These are phyloP conservation scores for Anastrepha obliqua DNA, from an alignment of 1,140 invertebrate genomes.

Conservation along the genomic window DNA sequence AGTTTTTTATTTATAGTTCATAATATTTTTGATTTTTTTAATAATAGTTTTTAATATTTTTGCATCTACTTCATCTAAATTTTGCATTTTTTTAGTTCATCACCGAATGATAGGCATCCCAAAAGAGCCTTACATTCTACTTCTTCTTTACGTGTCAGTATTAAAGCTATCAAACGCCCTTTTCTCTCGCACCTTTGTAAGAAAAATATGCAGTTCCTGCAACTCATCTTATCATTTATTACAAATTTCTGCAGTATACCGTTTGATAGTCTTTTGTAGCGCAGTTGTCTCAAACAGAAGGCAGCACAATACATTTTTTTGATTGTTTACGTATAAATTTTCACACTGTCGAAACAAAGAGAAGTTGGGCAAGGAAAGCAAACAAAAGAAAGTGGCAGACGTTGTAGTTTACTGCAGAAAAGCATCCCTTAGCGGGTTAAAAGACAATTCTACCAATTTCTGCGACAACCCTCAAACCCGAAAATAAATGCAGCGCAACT, in stretches of 20 bases:
- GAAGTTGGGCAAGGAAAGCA: not conserved
- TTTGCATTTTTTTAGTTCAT: too few species aligned
- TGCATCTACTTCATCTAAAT: too few species aligned
- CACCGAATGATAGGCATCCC: too few species aligned
- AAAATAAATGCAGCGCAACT: not conserved
- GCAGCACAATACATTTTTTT: not conserved
- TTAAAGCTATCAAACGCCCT: not conserved
- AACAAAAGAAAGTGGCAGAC: slow-evolving; percentile 21
- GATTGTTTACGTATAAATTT: slow-evolving; percentile 14
- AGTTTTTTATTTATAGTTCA: too few species aligned
- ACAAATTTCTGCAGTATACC: not conserved
- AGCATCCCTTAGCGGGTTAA: slow-evolving; percentile 22
- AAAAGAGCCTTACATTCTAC: too few species aligned
- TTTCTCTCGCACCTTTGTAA: not conserved
- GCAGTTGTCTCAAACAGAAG: not conserved
- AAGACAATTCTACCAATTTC: not conserved
- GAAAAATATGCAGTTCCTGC: not conserved
- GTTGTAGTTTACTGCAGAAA: not conserved
- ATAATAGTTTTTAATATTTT: too few species aligned
- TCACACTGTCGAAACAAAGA: not conserved
- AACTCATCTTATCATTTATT: slow-evolving; percentile 25
- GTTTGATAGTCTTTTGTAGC: not conserved
- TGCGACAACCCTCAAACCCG: slow-evolving; percentile 23
- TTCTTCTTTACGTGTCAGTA: too few species aligned
- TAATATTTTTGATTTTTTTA: too few species aligned